phyloP scores from a whole-genome alignment of 2,113 vertebrate species.

The Nansenia antarctica region DNA sequence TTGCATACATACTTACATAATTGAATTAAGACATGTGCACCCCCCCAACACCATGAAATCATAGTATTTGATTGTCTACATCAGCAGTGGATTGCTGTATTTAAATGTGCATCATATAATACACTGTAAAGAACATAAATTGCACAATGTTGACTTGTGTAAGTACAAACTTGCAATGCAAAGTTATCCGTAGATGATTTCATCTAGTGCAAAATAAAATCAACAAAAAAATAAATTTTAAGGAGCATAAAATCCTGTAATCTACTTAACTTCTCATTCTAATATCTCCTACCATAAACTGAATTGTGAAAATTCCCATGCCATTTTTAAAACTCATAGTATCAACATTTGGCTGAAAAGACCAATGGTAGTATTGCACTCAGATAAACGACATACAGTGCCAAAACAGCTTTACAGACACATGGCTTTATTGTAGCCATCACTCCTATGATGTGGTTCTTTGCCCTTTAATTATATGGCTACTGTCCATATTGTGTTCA shows the following conservation, averaged over 20 bases:
- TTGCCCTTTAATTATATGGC: conserved; percentile 1
- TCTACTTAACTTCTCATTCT: conserved; percentile 4
- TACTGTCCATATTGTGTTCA: conserved; percentile 12
- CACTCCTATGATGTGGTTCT: conserved; percentile 18
- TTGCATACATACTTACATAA: background rate
- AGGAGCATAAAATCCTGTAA: background rate
- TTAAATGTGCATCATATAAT: conserved; percentile 19
- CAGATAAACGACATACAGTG: conserved; percentile 1
- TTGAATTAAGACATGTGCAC: background rate
- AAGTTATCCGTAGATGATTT: background rate
- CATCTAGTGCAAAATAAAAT: background rate
- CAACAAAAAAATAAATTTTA: background rate
- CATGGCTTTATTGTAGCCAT: conserved; percentile 25
- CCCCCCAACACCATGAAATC: background rate
- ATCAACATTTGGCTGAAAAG: conserved; percentile 13
- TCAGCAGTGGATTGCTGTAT: conserved; percentile 41
- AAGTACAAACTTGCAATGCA: background rate
- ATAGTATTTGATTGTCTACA: conserved; percentile 50
- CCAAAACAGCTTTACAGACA: conserved; percentile 14
- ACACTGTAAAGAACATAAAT: conserved; percentile 4
- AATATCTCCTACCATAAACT: background rate
- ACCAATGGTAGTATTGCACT: conserved; percentile 60
- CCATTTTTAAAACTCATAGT: background rate
- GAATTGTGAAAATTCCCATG: conserved; percentile 28
- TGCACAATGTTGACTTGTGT: conserved; percentile 1